Percentiles rank a stretch among this genome's conserved stretches.
Conservation (phyloP, 2,797 vertebrate genomes). For the Sebastes diaconus region DNA sequence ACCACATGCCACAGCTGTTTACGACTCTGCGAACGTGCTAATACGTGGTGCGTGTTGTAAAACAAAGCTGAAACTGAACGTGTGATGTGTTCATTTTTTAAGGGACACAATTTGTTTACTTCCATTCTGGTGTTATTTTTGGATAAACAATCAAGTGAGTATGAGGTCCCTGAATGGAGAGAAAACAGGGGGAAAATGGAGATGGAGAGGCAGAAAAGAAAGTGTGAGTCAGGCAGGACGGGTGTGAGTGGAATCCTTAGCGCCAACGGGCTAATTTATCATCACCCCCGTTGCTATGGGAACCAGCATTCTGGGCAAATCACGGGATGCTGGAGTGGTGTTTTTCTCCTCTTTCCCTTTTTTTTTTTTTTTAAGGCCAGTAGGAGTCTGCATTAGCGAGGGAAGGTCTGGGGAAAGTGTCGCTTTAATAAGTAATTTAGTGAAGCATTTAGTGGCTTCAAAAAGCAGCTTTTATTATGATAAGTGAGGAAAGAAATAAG, state of each 20-base stretch:
- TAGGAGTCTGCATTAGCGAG: slow-evolving; percentile 23
- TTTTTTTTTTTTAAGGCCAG: neutral
- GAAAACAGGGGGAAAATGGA: slow-evolving; percentile 1
- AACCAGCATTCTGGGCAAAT: slow-evolving; percentile 81
- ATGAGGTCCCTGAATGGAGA: neutral
- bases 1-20: neutral
- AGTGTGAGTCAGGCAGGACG: slow-evolving; percentile 73
- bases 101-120: neutral
- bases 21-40: neutral
- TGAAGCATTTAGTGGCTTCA: slow-evolving; percentile 18
- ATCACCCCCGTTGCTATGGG: slow-evolving; percentile 84
- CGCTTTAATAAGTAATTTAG: slow-evolving; percentile 33
- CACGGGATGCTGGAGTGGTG: slow-evolving; percentile 82
- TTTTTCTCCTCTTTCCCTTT: slow-evolving; percentile 63
- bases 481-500: neutral
- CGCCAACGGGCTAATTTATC: slow-evolving; percentile 87
- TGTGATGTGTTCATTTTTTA: neutral
- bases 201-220: slow-evolving; percentile 28
- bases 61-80: neutral
- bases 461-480: slow-evolving; percentile 33
- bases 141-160: neutral
- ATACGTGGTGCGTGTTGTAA: neutral
- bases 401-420: slow-evolving; percentile 8
- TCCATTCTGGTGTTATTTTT: neutral
- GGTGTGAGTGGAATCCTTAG: slow-evolving; percentile 83